Percentiles rank a stretch among this genome's conserved stretches.
Conservation (phyloP, 2,797 vertebrate species). For the Pterois miles region DNA sequence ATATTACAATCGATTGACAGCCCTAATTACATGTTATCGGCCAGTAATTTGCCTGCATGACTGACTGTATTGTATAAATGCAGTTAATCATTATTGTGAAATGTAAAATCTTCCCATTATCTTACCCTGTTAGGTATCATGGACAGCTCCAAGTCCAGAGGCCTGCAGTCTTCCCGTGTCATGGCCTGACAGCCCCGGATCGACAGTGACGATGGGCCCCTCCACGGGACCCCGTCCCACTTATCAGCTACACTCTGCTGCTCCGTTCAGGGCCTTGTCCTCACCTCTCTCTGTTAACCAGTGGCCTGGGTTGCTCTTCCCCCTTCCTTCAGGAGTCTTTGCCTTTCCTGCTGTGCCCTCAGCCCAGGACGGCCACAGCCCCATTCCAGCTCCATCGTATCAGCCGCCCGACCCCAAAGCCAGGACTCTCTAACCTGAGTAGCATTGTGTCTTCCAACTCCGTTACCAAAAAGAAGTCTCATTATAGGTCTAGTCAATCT, state of each 20-base stretch:
- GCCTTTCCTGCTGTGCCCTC: constrained; percentile 76
- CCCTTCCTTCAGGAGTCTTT: constrained; percentile 66
- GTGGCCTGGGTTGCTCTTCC: constrained; percentile 77
- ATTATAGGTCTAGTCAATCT: constrained; percentile 55
- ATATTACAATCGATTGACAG: no score
- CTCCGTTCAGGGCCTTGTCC: constrained; percentile 76
- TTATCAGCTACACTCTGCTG: constrained; percentile 66
- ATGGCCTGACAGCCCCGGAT: constrained; percentile 79
- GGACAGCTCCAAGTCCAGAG: constrained; percentile 74
- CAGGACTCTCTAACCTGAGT: constrained; percentile 82
- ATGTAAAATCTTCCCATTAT: constrained; percentile 24
- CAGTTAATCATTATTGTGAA: background rate
- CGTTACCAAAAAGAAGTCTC: constrained; percentile 67
- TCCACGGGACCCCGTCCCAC: constrained; percentile 58
- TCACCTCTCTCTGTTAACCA: constrained; percentile 75
- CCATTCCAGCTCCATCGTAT: constrained; percentile 69
- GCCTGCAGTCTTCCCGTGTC: constrained; percentile 74
- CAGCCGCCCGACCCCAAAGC: constrained; percentile 79
- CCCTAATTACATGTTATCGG: background rate
- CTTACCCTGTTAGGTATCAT: constrained; percentile 79
- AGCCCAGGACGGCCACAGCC: constrained; percentile 62
- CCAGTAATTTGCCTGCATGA: background rate
- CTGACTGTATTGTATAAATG: background rate
- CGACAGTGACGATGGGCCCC: constrained; percentile 72
- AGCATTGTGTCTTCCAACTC: constrained; percentile 72